phyloP scores from a whole-genome alignment of 2,888 invertebrate species.

The Spisula subtruncata region DNA sequence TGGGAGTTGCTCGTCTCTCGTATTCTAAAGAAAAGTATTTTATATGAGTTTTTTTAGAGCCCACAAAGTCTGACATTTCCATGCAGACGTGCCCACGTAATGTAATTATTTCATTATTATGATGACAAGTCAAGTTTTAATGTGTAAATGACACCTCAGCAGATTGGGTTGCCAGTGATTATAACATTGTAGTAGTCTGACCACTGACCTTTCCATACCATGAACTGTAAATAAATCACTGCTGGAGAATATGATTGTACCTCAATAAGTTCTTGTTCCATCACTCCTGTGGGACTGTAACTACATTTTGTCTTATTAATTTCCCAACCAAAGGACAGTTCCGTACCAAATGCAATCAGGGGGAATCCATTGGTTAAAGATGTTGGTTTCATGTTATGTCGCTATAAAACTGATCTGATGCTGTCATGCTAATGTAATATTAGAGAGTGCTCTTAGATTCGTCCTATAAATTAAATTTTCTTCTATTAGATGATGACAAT shows the following conservation, averaged over 20 bases:
- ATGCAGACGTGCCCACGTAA: not conserved
- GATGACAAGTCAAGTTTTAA: not conserved
- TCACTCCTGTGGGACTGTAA: slow-evolving; percentile 6
- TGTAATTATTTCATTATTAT: slow-evolving; percentile 14
- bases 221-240: not conserved
- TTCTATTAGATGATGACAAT: slow-evolving; percentile 25
- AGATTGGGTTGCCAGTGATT: not conserved
- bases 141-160: not conserved
- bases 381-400: slow-evolving; percentile 48
- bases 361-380: slow-evolving; percentile 22
- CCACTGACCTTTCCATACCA: slow-evolving; percentile 7
- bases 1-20: no score
- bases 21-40: no score
- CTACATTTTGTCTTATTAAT: slow-evolving; percentile 31
- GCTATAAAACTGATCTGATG: slow-evolving; percentile 38
- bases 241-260: not conserved
- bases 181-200: not conserved
- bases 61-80: not conserved
- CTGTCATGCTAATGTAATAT: not conserved
- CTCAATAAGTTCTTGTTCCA: not conserved
- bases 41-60: not conserved
- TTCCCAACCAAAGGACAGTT: slow-evolving; percentile 22
- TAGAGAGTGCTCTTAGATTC: slow-evolving; percentile 7
- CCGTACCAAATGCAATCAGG: slow-evolving; percentile 23
- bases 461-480: slow-evolving; percentile 24